Percentiles rank a stretch among this genome's conserved stretches.
Conservation (phyloP, 2,888 invertebrate genomes). For the Zhengitettix transpicula region DNA sequence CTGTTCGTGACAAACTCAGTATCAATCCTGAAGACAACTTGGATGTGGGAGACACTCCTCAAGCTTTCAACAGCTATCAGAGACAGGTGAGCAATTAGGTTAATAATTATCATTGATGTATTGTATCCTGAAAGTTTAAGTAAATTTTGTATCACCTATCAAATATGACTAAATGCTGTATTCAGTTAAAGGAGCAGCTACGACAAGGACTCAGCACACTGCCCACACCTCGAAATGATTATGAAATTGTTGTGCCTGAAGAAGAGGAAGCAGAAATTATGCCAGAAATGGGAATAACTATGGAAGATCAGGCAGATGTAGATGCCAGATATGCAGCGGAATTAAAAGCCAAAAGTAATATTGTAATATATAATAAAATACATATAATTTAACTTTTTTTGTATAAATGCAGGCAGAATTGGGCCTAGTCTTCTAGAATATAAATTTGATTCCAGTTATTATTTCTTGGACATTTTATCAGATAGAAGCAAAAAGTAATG, state of each 20-base stretch:
- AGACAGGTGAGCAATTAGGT: constrained; percentile 34
- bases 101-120: no score
- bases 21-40: constrained; percentile 81
- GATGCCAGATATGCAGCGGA: constrained; percentile 55
- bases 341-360: constrained; percentile 41
- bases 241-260: constrained; percentile 94
- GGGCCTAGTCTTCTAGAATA: no score
- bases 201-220: constrained; percentile 61
- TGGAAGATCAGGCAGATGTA: constrained; percentile 78
- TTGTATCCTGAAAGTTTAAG: no score
- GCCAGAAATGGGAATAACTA: constrained; percentile 17
- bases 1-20: constrained; percentile 81
- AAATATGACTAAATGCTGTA: no score
- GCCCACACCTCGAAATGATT: constrained; percentile 90
- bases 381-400: no score
- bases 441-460: no score
- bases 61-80: constrained; percentile 45
- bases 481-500: no score
- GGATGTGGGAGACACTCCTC: constrained; percentile 53
- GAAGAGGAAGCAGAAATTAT: constrained; percentile 34
- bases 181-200: constrained; percentile 48
- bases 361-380: not conserved
- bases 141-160: no score
- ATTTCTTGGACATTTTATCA: no score
- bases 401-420: no score